Conservation (phyloP, 2,113 vertebrate genomes). For the Myiozetetes cayanensis region DNA sequence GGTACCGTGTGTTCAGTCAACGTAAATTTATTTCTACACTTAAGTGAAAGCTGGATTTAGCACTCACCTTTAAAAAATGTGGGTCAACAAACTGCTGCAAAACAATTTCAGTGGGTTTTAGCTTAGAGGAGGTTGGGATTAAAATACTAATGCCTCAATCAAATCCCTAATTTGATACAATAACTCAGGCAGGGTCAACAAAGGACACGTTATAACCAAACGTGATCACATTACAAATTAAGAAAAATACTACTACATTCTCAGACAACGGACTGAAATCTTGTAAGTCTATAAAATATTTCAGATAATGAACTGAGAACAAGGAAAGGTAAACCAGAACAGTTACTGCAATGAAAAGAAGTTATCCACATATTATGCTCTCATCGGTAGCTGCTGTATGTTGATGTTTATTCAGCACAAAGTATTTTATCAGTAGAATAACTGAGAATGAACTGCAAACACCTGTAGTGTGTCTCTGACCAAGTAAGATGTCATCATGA, state of each 20-base stretch:
- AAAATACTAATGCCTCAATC: neutral
- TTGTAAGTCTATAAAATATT: neutral
- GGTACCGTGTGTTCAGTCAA: neutral
- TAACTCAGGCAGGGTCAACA: neutral
- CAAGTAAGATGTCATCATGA: neutral
- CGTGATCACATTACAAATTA: neutral
- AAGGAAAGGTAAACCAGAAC: neutral
- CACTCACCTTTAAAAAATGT: neutral
- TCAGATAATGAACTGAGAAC: neutral
- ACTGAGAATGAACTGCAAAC: neutral
- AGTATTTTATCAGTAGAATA: neutral
- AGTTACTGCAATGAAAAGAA: neutral
- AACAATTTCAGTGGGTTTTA: neutral
- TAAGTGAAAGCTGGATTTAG: neutral
- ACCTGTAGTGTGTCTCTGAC: neutral
- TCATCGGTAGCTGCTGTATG: neutral
- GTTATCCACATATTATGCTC: neutral
- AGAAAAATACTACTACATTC: neutral
- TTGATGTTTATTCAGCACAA: neutral
- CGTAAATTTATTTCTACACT: neutral
- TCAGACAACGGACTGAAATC: neutral
- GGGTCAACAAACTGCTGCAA: neutral
- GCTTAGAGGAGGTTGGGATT: neutral
- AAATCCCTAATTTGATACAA: neutral
- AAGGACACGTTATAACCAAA: neutral